Conservation (phyloP, 2,797 vertebrate species). For the Myotis planiceps region DNA sequence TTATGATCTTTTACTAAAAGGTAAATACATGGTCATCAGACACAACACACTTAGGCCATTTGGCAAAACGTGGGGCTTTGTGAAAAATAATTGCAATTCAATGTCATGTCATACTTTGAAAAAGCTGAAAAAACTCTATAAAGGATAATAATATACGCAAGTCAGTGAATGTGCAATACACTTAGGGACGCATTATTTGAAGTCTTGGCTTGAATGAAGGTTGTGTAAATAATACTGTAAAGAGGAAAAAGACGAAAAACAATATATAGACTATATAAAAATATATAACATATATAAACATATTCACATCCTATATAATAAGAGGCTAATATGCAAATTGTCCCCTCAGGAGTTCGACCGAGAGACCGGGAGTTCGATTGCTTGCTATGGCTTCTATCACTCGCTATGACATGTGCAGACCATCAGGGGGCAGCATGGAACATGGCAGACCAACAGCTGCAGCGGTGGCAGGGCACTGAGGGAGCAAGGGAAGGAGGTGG, state of each 20-base stretch:
- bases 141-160: background rate
- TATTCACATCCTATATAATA: background rate
- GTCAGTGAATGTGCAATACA: background rate
- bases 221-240: background rate
- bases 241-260: constrained; percentile 1
- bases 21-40: background rate
- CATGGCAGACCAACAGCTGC: no score
- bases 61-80: background rate
- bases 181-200: background rate
- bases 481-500: no score
- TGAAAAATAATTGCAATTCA: background rate
- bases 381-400: no score
- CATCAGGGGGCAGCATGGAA: no score
- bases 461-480: no score
- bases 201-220: background rate
- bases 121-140: background rate
- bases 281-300: background rate
- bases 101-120: background rate
- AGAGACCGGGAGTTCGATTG: no score
- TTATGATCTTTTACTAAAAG: constrained; percentile 1
- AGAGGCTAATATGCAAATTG: no score
- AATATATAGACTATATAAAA: background rate
- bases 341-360: no score
- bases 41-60: background rate
- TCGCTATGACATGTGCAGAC: no score